Conservation (phyloP, 2,888 invertebrate species). For the Drepana falcataria region DNA sequence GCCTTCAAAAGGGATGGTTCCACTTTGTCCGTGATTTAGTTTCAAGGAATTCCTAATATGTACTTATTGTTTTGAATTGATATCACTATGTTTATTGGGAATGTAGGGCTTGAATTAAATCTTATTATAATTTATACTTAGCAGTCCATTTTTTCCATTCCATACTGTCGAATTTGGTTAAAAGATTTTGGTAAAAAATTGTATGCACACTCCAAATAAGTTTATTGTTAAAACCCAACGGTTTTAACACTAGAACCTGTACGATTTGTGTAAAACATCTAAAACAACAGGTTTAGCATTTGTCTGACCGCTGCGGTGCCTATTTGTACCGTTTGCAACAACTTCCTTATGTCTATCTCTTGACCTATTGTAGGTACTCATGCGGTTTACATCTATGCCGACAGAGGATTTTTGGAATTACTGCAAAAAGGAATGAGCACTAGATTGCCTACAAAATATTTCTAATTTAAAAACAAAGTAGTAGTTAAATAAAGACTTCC, state of each 20-base stretch:
- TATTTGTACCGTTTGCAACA: not conserved
- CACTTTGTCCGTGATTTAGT: not conserved
- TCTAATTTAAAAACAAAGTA: too few species aligned
- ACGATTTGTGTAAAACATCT: not conserved
- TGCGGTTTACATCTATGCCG: not conserved
- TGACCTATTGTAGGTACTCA: not conserved
- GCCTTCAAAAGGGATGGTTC: constrained; percentile 2
- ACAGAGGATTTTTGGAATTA: not conserved
- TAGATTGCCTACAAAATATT: too few species aligned
- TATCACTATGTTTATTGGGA: too few species aligned
- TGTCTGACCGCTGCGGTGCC: not conserved
- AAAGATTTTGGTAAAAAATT: too few species aligned
- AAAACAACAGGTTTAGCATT: constrained; percentile 1
- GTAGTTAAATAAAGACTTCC: too few species aligned
- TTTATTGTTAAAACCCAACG: constrained; percentile 1
- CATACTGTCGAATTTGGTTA: too few species aligned
- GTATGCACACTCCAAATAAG: not conserved
- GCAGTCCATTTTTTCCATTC: too few species aligned
- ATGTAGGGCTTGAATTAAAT: too few species aligned
- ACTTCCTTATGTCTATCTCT: constrained; percentile 1
- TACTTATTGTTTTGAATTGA: too few species aligned
- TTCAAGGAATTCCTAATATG: not conserved
- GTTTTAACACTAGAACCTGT: not conserved
- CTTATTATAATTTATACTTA: too few species aligned
- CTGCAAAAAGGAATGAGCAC: too few species aligned